A percentile compares a stretch with the other conserved stretches of the same genome.
These are phyloP conservation scores for Ceramica pisi DNA, from an alignment of 2,888 invertebrate genomes.

Conservation along the genomic window DNA sequence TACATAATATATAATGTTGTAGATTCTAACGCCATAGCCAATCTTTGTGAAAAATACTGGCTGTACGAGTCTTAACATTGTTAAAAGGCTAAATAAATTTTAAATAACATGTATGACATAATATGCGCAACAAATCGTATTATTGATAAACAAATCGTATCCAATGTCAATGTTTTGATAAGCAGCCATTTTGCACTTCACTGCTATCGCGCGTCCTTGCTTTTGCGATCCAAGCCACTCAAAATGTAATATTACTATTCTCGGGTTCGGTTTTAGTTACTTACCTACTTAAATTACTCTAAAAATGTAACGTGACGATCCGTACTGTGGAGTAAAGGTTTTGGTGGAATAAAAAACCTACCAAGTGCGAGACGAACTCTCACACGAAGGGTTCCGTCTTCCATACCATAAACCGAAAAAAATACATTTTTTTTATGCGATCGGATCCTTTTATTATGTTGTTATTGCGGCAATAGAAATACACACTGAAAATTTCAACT, in stretches of 20 bases:
- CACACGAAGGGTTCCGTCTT: no score
- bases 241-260: not conserved
- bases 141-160: conserved; percentile 56
- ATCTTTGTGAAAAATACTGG: no score
- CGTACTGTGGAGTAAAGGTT: no score
- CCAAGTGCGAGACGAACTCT: no score
- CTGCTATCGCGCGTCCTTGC: conserved; percentile 40
- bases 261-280: not conserved
- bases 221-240: not conserved
- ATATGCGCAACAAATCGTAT: conserved; percentile 51
- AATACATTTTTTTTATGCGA: no score
- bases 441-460: no score
- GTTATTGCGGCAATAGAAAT: no score
- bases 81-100: not conserved
- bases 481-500: no score
- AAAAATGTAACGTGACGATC: not conserved
- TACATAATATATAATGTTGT: conserved; percentile 12
- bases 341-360: not conserved
- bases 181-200: conserved; percentile 56
- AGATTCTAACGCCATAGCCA: conserved; percentile 5
- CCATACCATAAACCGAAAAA: no score
- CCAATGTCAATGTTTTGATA: conserved; percentile 63
- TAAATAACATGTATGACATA: conserved; percentile 58
- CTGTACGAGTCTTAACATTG: not conserved
- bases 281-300: not conserved